A percentile compares a stretch with the other conserved stretches of the same genome.
These are phyloP conservation scores for Apteryx mantelli DNA, from an alignment of 2,113 vertebrate genomes.

Conservation along the genomic window DNA sequence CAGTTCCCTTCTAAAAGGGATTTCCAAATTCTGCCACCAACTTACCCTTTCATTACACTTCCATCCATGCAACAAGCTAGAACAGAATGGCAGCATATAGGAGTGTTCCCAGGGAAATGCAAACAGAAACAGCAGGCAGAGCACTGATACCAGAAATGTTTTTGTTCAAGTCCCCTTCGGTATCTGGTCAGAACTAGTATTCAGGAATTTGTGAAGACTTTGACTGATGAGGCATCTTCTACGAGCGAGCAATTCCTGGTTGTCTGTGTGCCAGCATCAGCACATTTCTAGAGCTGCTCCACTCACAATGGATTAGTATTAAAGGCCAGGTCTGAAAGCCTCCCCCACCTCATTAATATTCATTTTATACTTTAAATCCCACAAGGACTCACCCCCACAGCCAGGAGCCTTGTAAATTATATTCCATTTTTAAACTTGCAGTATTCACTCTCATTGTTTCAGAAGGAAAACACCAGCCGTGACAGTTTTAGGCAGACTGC, in stretches of 20 bases:
- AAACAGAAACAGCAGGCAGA: neutral
- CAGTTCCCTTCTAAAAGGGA: neutral
- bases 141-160: neutral
- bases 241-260: neutral
- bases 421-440: slow-evolving; percentile 39
- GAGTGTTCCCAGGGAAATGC: neutral
- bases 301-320: slow-evolving; percentile 59
- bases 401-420: neutral
- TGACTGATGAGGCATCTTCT: slow-evolving; percentile 6
- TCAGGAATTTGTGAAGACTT: neutral
- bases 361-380: slow-evolving; percentile 28
- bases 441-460: neutral
- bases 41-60: slow-evolving; percentile 70
- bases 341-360: slow-evolving; percentile 58
- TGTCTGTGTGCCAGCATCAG: slow-evolving; percentile 25
- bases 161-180: neutral
- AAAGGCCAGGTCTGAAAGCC: slow-evolving; percentile 59
- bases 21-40: neutral
- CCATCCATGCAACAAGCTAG: slow-evolving; percentile 54
- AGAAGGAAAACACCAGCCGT: neutral
- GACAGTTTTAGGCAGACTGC: neutral
- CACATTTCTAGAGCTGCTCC: slow-evolving; percentile 34
- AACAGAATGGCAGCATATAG: slow-evolving; percentile 40
- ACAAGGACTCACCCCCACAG: neutral
- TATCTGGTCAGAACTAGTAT: neutral